A percentile compares a stretch with the other conserved stretches of the same genome.
Evolutionary conservation across 2,113 vertebrate species (phyloP).

Genomic region (Percina caprodes): DNA sequence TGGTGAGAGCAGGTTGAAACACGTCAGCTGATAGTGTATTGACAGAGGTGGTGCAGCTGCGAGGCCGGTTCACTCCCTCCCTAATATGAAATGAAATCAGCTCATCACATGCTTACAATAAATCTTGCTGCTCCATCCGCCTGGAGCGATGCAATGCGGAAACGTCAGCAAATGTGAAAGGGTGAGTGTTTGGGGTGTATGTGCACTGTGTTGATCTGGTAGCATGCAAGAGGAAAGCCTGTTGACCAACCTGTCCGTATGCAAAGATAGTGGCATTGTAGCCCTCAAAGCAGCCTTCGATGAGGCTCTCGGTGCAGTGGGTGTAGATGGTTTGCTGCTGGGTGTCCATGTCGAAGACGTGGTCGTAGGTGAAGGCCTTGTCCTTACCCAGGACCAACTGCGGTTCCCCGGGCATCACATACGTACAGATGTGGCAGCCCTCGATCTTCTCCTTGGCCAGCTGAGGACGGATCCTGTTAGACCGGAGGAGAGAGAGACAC

Average conservation of each 20-base stretch:
- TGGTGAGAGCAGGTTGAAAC: slow-evolving; percentile 53
- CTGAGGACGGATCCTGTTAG: slow-evolving; percentile 93
- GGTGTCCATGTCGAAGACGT: slow-evolving; percentile 93
- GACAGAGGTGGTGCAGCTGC: slow-evolving; percentile 46
- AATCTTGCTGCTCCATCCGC: slow-evolving; percentile 23
- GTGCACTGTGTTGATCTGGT: background rate
- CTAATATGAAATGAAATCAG: slow-evolving; percentile 46
- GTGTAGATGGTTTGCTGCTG: slow-evolving; percentile 92
- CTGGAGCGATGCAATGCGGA: slow-evolving; percentile 20
- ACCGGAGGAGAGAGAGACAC: background rate
- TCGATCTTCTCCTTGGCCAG: slow-evolving; percentile 97
- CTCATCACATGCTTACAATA: slow-evolving; percentile 30
- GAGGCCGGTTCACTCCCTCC: slow-evolving; percentile 49
- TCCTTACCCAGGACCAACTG: slow-evolving; percentile 98
- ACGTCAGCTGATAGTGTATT: slow-evolving; percentile 51
- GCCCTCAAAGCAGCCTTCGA: slow-evolving; percentile 97
- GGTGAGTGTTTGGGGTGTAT: no score
- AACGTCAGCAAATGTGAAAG: background rate
- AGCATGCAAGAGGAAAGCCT: background rate
- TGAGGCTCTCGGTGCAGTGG: slow-evolving; percentile 93
- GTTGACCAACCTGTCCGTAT: slow-evolving; percentile 88
- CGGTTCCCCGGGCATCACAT: slow-evolving; percentile 93
- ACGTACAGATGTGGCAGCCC: slow-evolving; percentile 98
- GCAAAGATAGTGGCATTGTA: slow-evolving; percentile 99
- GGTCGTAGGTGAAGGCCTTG: slow-evolving; percentile 97